Evolutionary conservation across 1,140 invertebrate species (phyloP).

Genomic region (Drosophila tani): DNA sequence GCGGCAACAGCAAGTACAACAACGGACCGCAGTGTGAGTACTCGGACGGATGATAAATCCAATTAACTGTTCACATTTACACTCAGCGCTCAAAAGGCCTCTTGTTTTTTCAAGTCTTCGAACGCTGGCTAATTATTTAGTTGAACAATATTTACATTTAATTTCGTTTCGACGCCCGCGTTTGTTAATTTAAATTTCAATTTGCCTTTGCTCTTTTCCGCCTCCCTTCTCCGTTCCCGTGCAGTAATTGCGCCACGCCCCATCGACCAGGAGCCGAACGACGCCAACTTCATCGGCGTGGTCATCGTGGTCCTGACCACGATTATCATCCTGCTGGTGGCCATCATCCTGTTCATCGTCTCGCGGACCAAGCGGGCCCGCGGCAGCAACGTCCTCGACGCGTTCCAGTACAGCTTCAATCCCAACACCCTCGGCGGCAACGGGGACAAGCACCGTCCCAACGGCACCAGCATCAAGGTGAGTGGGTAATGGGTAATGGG

Average conservation of each 20-base stretch:
- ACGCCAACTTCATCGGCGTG: slow-evolving; percentile 89
- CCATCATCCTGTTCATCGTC: slow-evolving; percentile 90
- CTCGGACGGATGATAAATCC: slow-evolving; percentile 45
- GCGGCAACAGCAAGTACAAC: slow-evolving; percentile 68
- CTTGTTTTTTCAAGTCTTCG: slow-evolving; percentile 15
- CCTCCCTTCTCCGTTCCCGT: slow-evolving; percentile 38
- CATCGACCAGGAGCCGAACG: slow-evolving; percentile 86
- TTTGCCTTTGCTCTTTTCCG: slow-evolving; percentile 30
- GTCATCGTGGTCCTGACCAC: slow-evolving; percentile 91
- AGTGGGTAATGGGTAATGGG: slow-evolving; percentile 40
- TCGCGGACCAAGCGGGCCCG: slow-evolving; percentile 88
- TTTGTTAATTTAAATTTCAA: slow-evolving; percentile 68
- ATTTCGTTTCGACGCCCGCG: slow-evolving; percentile 56
- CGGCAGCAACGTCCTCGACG: slow-evolving; percentile 85
- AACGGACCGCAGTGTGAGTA: slow-evolving; percentile 83
- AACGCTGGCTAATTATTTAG: slow-evolving; percentile 74
- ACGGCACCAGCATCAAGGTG: slow-evolving; percentile 86
- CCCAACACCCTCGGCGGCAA: slow-evolving; percentile 85
- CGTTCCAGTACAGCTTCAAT: slow-evolving; percentile 85
- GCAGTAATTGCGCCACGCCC: slow-evolving; percentile 84
- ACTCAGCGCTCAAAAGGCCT: neutral
- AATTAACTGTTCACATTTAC: slow-evolving; percentile 45
- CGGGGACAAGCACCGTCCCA: slow-evolving; percentile 84
- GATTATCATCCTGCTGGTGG: slow-evolving; percentile 90
- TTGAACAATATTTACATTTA: slow-evolving; percentile 82